phyloP scores from a whole-genome alignment of 1,140 invertebrate genomes.

The Musca domestica region DNA sequence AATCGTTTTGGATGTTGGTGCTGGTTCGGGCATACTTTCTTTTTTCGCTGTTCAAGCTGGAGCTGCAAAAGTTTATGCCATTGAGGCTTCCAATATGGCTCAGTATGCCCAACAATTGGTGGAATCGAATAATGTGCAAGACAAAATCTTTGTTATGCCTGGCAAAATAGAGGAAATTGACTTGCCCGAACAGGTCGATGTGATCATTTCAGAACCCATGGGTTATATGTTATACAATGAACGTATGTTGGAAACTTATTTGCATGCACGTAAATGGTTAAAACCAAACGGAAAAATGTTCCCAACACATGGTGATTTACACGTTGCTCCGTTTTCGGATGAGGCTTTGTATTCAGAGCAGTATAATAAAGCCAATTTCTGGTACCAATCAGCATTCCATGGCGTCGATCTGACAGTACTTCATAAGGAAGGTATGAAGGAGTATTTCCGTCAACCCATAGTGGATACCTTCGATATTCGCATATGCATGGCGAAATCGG shows the following conservation, averaged over 20 bases:
- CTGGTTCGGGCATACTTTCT: conserved; percentile 94
- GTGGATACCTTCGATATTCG: conserved; percentile 99
- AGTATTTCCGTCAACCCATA: conserved; percentile 98
- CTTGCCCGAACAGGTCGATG: conserved; percentile 91
- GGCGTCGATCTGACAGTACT: conserved; percentile 92
- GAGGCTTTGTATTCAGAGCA: conserved; percentile 98
- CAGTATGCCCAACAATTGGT: conserved; percentile 93
- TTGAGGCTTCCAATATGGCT: conserved; percentile 98
- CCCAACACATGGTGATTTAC: conserved; percentile 91
- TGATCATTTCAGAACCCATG: conserved; percentile 99
- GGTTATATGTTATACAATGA: conserved; percentile 99
- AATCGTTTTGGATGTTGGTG: conserved; percentile 94
- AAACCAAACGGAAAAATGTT: conserved; percentile 93
- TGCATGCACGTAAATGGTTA: conserved; percentile 98
- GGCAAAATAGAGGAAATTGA: conserved; percentile 99
- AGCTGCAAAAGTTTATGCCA: conserved; percentile 94
- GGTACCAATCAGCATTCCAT: conserved; percentile 98
- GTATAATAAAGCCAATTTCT: conserved; percentile 98
- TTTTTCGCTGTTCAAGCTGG: conserved; percentile 99
- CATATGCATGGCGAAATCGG: conserved; percentile 94
- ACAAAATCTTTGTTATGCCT: conserved; percentile 87
- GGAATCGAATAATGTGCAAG: conserved; percentile 81
- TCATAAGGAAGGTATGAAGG: conserved; percentile 88
- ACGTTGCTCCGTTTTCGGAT: conserved; percentile 98
- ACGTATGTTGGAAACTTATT: conserved; percentile 97